A percentile compares a stretch with the other conserved stretches of the same genome.
Evolutionary conservation across 2,797 vertebrate genomes (phyloP).

Genomic region (Bradypodion pumilum): DNA sequence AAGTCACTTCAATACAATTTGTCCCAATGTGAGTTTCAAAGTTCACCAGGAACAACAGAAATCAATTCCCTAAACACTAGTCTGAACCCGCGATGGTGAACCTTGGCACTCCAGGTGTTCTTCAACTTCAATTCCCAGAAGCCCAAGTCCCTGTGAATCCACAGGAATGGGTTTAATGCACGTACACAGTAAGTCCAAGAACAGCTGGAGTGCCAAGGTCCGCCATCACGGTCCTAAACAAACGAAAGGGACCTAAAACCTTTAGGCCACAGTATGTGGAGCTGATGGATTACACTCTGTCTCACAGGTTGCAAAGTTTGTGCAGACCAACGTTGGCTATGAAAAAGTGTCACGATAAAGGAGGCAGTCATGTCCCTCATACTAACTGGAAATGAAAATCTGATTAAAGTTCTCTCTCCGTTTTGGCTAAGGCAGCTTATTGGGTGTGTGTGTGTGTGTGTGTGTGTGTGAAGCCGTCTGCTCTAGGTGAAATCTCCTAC

Average conservation of each 20-base stretch:
- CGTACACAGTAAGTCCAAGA: too few relatives aligned
- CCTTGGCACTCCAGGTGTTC: too few relatives aligned
- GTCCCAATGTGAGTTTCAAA: background rate
- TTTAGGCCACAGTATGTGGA: background rate
- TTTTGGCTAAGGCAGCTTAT: background rate
- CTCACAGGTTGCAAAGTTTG: background rate
- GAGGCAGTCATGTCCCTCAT: background rate
- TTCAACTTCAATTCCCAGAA: too few relatives aligned
- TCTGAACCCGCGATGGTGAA: background rate
- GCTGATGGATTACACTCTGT: background rate
- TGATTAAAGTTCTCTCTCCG: background rate
- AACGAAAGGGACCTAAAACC: background rate
- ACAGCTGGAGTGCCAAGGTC: too few relatives aligned
- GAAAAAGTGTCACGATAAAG: slow-evolving; percentile 2
- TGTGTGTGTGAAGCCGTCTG: too few relatives aligned
- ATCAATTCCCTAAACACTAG: background rate
- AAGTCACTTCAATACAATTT: background rate
- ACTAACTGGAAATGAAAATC: background rate
- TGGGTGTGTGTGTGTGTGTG: too few relatives aligned
- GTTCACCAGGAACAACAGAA: background rate
- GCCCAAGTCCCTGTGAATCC: too few relatives aligned
- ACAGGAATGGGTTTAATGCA: too few relatives aligned
- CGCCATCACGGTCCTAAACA: too few relatives aligned
- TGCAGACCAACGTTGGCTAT: background rate
- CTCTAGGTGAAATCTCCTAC: background rate